Base-by-base conservation (phyloP, 2,888 invertebrate species). In the Bedellia somnulentella region DNA sequence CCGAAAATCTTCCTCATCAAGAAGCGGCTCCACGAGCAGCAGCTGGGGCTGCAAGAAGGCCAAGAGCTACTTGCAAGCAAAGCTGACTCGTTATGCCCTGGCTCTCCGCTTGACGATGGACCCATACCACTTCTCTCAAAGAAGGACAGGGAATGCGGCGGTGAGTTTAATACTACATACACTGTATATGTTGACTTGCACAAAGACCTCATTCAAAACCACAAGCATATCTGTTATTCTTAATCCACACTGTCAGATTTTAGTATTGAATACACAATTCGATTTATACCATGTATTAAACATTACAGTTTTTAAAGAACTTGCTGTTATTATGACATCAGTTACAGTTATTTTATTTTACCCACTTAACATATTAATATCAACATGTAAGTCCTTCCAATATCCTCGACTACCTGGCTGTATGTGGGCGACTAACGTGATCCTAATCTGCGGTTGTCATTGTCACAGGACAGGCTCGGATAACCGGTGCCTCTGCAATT, bases 1-100 rank as follows among this genome's bases (percentile, higher is more conserved):
- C 93, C 93, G 81, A 93, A 93, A 81, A 93, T 93, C 71, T 93
- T 92, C 76, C 75, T 91, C 50, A 90, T 93, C 52, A 93, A 92
- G 77, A 89, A 92, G 67, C 84, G 92, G 60, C 81, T 93, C 79
- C 89, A 89, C 49, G 89, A 91, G 84, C 92, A 93, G 81, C 93
- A 93, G 73, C 81, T 88, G 54, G 81, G 87, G 50, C 73, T 93
- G 58, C 78, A 87, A 66, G 91, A 91, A 64, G 83, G 87, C 40
- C 90, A 90, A 68, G 89, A 90, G 67, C 80, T 87, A 47, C 78
- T 82, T 35, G 73, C 79, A 44, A 58, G 62, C 52, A 86, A 86
- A 61, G 63, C 76, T 43, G 83, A 85, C 54, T 67, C 81, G 38
- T 60, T 82, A 41, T 81, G 79, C 55, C 75, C 81, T 45, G 80